phyloP scores from a whole-genome alignment of 1,140 invertebrate genomes.

The Bombus turneri region DNA sequence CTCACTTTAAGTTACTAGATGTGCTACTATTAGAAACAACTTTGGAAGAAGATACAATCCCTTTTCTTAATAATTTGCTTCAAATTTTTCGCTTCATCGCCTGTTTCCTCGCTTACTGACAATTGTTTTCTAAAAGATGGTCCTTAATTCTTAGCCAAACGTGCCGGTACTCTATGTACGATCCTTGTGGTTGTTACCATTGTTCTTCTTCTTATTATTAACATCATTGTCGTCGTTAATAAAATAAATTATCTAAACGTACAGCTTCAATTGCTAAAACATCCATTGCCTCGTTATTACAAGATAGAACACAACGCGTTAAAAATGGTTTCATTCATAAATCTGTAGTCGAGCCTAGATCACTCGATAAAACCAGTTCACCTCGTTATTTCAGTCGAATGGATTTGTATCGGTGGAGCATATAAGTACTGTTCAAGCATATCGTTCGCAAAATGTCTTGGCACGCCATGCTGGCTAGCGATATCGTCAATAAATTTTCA shows the following conservation, averaged over 20 bases:
- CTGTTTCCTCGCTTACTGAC: too few species aligned
- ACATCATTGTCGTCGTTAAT: too few species aligned
- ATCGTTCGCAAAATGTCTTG: not conserved
- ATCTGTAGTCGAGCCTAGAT: not conserved
- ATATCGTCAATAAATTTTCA: conserved; percentile 64
- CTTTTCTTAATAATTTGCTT: too few species aligned
- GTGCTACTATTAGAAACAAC: too few species aligned
- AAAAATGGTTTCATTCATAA: not conserved
- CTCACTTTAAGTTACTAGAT: too few species aligned
- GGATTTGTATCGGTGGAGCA: not conserved
- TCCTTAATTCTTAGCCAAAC: too few species aligned
- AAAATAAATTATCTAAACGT: not conserved
- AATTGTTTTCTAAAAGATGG: too few species aligned
- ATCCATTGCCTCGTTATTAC: not conserved
- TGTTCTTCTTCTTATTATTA: not conserved
- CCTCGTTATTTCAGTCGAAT: not conserved
- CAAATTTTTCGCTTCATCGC: too few species aligned
- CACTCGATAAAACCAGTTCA: not conserved
- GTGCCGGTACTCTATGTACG: too few species aligned
- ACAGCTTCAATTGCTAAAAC: too few species aligned
- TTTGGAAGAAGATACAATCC: too few species aligned
- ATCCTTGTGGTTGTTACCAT: too few species aligned
- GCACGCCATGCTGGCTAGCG: conserved; percentile 9
- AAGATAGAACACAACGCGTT: not conserved
- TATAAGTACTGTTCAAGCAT: not conserved